Evolutionary conservation across 1,140 invertebrate genomes (phyloP), one percentile per base, ranked within the genome.

Genomic region (Sinonovacula constricta): DNA sequence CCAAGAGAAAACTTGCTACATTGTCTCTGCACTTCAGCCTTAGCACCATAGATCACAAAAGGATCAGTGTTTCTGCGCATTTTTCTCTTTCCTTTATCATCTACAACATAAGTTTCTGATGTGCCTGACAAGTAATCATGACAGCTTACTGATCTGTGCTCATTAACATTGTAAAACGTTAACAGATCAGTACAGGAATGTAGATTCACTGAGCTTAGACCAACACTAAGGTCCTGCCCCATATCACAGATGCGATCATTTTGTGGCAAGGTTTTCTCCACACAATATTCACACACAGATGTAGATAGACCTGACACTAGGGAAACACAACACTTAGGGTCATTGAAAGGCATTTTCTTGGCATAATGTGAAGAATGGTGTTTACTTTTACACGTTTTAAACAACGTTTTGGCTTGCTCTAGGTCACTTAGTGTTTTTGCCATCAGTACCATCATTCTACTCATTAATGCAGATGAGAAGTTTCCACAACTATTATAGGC

Each of bases 261-360:
- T 24, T 69, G 30, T 30, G 30, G n/a, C 56, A 22, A 30, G 26
- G 36, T 60, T 31, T 31, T 62, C 31, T 71, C 62, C 3, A 81
- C 45, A 66, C 84, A 85, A 53, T 81, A 63, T 56, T 85, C 84
- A 77, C 84, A 78, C 1, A 83, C 70, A 33, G 70, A 53, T 15
- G 66, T 28, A 39, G 54, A 18, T 14, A 53, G n/a, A 34, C 66
- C 39, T 4, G 53, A 39, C 36, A 51, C 26, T 3, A 80, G 49
- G 33, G 80, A 75, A 49, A 82, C 56, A 77, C 82, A 85, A 65
- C 81, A 85, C 34, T 76, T 79, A 18, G 49, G 49, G 15, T 62
- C 34, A 57, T 31, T 39, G 22, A 30, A 69, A 60, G 75, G 56
- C 34, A 69, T 28, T 18, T 67, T 26, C n/a, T 30, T 39, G 18